These are phyloP conservation scores for Paradoxurus hermaphroditus DNA, from an alignment of 2,113 vertebrate genomes.

Conservation along the genomic window DNA sequence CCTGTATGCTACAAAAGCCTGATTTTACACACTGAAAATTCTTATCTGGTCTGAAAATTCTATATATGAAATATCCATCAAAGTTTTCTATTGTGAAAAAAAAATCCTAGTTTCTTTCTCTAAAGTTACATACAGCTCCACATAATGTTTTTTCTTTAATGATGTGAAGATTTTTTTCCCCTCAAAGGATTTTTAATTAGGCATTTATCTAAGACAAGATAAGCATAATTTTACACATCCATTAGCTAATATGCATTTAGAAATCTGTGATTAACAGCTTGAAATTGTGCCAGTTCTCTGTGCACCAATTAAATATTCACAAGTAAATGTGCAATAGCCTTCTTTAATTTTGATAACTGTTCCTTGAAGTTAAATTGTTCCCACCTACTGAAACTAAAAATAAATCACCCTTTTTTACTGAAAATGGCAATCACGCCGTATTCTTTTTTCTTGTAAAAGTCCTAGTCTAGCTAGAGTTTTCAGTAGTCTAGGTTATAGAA, in stretches of 20 bases:
- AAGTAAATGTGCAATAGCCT: conserved; percentile 59
- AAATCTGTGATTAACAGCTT: conserved; percentile 65
- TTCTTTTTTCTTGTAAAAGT: conserved; percentile 32
- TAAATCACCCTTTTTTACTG: not conserved
- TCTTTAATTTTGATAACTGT: conserved; percentile 63
- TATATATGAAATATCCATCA: not conserved
- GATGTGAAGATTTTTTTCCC: conserved; percentile 21
- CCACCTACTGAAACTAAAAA: conserved; percentile 57
- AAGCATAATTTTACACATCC: conserved; percentile 65
- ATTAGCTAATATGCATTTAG: conserved; percentile 68
- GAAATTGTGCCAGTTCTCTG: conserved; percentile 66
- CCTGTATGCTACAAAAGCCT: not conserved
- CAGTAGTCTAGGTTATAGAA: conserved; percentile 20
- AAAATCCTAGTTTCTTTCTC: not conserved
- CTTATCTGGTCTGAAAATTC: not conserved
- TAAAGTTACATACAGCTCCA: conserved; percentile 18
- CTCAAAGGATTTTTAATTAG: conserved; percentile 70
- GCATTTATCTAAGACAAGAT: conserved; percentile 69
- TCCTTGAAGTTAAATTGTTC: conserved; percentile 57
- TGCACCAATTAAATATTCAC: conserved; percentile 65
- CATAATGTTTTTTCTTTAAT: conserved; percentile 50
- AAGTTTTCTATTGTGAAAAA: conserved; percentile 12
- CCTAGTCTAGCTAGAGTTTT: not conserved
- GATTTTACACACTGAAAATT: conserved; percentile 12
- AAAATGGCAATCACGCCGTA: not conserved